Percentiles rank a stretch among this genome's conserved stretches.
Evolutionary conservation across 2,888 invertebrate genomes (phyloP).

Genomic region (Periphyllus acericola): DNA sequence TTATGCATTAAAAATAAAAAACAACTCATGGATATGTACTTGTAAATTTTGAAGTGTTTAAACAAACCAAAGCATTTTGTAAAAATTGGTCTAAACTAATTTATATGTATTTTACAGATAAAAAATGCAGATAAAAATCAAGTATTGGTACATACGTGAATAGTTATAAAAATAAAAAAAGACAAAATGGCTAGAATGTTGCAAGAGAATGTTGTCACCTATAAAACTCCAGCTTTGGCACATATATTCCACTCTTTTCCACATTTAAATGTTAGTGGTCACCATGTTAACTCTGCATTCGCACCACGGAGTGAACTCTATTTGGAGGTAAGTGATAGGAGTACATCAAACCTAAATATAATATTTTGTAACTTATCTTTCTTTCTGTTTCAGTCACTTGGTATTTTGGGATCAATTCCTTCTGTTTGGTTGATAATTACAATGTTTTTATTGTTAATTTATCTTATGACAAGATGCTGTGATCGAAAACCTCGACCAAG

Average conservation of each 20-base stretch:
- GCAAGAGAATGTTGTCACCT: constrained; percentile 69
- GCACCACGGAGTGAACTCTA: constrained; percentile 89
- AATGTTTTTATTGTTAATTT: constrained; percentile 86
- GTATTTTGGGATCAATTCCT: constrained; percentile 92
- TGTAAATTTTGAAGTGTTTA: background rate
- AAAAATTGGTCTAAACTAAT: background rate
- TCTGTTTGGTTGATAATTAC: constrained; percentile 93
- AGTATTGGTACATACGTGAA: constrained; percentile 1
- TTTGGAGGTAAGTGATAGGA: constrained; percentile 77
- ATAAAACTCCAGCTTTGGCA: constrained; percentile 86
- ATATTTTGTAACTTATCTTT: constrained; percentile 61
- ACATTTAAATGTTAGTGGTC: constrained; percentile 90
- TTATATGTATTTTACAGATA: constrained; percentile 35
- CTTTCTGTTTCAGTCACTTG: constrained; percentile 79
- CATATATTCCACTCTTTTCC: constrained; percentile 89
- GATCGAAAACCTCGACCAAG: constrained; percentile 91
- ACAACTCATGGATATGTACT: background rate
- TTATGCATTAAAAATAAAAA: background rate
- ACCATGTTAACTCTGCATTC: constrained; percentile 90
- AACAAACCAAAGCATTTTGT: background rate
- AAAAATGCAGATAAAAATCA: constrained; percentile 33
- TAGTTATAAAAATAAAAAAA: constrained; percentile 33
- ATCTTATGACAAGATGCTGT: constrained; percentile 94
- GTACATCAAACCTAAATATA: background rate
- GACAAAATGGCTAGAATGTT: constrained; percentile 64